These are phyloP conservation scores for Leptopilina boulardi DNA, from an alignment of 1,140 invertebrate species.

Conservation along the genomic window DNA sequence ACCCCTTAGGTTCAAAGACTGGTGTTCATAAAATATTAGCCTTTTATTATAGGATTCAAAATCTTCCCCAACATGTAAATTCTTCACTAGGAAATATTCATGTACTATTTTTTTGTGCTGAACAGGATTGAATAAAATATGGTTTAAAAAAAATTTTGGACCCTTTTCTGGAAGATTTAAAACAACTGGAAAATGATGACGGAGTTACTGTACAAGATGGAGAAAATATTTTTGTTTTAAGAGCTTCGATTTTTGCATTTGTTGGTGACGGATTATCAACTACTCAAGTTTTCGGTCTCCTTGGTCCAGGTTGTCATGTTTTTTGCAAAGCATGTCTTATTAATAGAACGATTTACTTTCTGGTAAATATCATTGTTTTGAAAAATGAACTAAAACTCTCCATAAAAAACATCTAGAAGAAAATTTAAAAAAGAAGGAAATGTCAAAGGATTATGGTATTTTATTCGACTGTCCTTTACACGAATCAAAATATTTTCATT, in stretches of 20 bases:
- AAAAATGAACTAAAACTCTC: neutral
- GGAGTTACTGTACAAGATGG: too few species aligned
- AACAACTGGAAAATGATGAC: too few species aligned
- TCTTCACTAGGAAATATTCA: too few species aligned
- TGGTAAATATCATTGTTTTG: too few species aligned
- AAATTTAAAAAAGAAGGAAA: neutral
- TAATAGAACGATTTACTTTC: too few species aligned
- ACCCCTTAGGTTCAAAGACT: neutral
- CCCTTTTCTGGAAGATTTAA: too few species aligned
- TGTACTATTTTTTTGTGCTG: too few species aligned
- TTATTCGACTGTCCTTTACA: conserved; percentile 2
- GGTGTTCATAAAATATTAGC: neutral
- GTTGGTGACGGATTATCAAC: conserved; percentile 51
- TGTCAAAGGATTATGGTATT: neutral
- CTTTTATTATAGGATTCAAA: conserved; percentile 3
- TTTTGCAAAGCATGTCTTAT: too few species aligned
- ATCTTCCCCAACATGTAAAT: neutral
- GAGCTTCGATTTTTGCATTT: conserved; percentile 32
- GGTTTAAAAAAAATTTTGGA: too few species aligned
- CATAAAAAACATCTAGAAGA: neutral
- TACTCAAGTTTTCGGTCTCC: conserved; percentile 49
- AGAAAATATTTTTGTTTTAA: too few species aligned
- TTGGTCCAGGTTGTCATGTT: too few species aligned
- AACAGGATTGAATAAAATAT: too few species aligned
- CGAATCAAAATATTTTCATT: conserved; percentile 47